Base-by-base conservation (phyloP, 2,888 invertebrate genomes). In the Xanthostigma xanthostigma region DNA sequence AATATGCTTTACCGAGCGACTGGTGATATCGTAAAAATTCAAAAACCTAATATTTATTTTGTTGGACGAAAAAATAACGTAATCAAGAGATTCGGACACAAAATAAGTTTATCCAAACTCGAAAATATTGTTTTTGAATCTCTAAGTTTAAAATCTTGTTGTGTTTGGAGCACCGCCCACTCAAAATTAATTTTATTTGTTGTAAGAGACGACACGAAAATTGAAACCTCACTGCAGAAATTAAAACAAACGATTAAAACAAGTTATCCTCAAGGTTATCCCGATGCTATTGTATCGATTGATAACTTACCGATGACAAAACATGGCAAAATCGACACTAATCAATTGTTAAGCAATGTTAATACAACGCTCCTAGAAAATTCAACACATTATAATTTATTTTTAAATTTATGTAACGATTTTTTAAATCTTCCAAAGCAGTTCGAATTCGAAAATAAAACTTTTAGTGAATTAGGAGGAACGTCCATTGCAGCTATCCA, bases 51-150 rank as follows among this genome's bases (percentile, higher is more conserved):
- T 38, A 65, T 81, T 39, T 76, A 71, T 59, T 85, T 78, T 57
- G 67, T 75, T 55, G 81, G 83, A 1, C 74, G 92, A 43, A 72
- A 66, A 53, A 83, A 88, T 65, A 74, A 76, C 53, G 65, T 78
- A 33, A 69, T 90, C 8, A 93, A 93, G 68, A 72, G 87, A 62
- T 81, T 81, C 63, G 90, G 90, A 0, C 73, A 78, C 57, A 79
- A 78, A 67, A 62, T 89, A 6, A 75, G 78, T 61, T 64, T 86
- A 41, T 64, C 67, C 38, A 58, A 65, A 36, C 72, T 85, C 49
- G 80, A 83, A 63, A 61, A 59, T 47, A 56, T 55, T 14, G 63
- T 69, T n/a, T 69, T 68, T 61, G 62, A 66, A 53, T 66, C 71
- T 53, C 64, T 69, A 9, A 64, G 63, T 53, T 65, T 81, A 6